Conservation (phyloP, 2,113 vertebrate genomes). For the Paramisgurnus dabryanus region DNA sequence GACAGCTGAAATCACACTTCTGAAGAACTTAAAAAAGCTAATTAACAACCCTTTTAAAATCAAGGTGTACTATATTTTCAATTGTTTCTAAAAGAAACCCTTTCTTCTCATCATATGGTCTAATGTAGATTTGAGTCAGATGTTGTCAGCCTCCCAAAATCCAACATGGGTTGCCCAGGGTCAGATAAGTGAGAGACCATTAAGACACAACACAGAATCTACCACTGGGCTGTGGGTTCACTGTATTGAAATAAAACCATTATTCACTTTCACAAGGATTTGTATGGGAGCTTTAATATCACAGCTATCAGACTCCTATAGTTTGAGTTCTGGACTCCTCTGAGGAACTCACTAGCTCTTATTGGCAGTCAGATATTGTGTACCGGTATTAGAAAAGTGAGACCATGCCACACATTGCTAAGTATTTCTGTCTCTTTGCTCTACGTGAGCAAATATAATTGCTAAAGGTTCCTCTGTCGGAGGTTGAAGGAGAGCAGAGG, state of each 20-base stretch:
- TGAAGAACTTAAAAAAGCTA: neutral
- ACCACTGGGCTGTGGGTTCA: neutral
- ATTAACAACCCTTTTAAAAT: slow-evolving; percentile 30
- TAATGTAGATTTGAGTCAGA: neutral
- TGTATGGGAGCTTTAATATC: neutral
- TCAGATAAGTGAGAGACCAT: neutral
- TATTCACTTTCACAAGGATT: neutral
- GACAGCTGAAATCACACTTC: slow-evolving; percentile 4
- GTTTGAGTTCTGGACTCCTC: slow-evolving; percentile 11
- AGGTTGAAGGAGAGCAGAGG: neutral
- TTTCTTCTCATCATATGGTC: neutral
- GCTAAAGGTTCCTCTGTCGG: neutral
- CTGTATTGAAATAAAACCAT: neutral
- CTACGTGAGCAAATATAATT: neutral
- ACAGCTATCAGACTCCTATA: neutral
- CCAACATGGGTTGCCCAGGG: neutral
- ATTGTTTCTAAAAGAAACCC: slow-evolving; percentile 6
- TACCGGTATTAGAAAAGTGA: neutral
- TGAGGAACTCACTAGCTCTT: slow-evolving; percentile 17
- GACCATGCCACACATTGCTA: neutral
- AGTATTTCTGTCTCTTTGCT: neutral
- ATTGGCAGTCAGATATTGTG: slow-evolving; percentile 12
- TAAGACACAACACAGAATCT: neutral
- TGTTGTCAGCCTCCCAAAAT: neutral
- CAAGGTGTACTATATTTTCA: neutral